Evolutionary conservation across 1,140 invertebrate genomes (phyloP), one percentile per base, ranked within the genome.

Genomic region (Spodoptera frugiperda): DNA sequence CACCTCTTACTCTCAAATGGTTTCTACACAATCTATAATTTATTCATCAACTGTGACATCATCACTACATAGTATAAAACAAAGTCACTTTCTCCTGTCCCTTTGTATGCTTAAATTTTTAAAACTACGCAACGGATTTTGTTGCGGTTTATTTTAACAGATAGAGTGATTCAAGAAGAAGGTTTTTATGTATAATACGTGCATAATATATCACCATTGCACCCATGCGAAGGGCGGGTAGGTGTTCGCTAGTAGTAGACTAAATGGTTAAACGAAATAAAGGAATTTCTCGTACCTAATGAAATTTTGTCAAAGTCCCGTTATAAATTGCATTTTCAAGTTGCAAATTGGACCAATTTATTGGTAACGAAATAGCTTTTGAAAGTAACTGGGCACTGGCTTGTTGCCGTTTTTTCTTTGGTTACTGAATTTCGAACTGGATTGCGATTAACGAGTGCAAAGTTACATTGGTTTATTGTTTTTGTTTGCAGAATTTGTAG

Each of bases 281-380:
- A 48, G 17, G 44, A 65, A 25, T 65, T 39, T 39, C 33, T 39
- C 21, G 61, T 17, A 48, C 11, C 9, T 21, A 48, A 46, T 48
- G 33, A 33, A 65, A 65, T 49, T 65, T 48, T 46, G 12, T 25
- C 44, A 65, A 65, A 65, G 19, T 17, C 39, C 44, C 44, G 33
- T 61, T 39, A 48, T 65, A 21, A 48, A 63, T 63, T n/a, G 59
- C 59, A 63, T 63, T 63, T 63, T 46, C 59, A 63, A 46, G 59
- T 65, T 19, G 17, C 44, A 65, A 65, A 65, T 65, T 65, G 57
- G 33, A 61, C 19, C 44, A 48, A 48, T 65, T 65, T 48, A 65
- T 48, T 49, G 44, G 44, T 46, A 46, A 63, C 33, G 44, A 65
- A 65, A 65, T 65, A 48, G 61, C 61, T 65, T 48, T 17, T 17